phyloP scores from a whole-genome alignment of 2,113 vertebrate genomes.

The Prinia subflava region DNA sequence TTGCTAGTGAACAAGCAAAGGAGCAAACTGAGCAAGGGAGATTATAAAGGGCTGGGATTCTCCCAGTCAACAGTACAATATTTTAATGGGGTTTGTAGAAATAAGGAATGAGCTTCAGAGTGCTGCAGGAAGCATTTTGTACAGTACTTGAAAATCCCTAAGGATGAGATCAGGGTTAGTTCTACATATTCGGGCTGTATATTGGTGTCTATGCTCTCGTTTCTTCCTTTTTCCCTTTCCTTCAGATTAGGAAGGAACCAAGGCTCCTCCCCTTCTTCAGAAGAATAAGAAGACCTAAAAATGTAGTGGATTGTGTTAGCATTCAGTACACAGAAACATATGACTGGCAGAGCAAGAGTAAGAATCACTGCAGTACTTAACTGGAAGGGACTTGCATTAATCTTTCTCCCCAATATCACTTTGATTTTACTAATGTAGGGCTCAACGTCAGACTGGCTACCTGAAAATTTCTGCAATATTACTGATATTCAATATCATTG shows the following conservation, averaged over 20 bases:
- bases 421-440: not conserved
- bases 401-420: fast-evolving
- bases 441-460: not conserved
- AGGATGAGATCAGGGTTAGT: not conserved
- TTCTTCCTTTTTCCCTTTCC: not conserved
- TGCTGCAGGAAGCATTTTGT: not conserved
- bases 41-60: not conserved
- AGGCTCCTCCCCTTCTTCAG: not conserved
- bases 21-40: not conserved
- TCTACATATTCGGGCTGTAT: not conserved
- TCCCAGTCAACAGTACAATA: not conserved
- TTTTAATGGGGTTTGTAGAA: not conserved
- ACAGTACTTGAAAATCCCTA: not conserved
- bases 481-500: not conserved
- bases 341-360: not conserved
- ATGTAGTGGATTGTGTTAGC: not conserved
- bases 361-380: not conserved
- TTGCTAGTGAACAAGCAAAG: not conserved
- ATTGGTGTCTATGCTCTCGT: not conserved
- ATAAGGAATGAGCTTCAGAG: not conserved
- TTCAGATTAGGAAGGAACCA: not conserved
- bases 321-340: not conserved
- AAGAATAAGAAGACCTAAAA: not conserved
- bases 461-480: not conserved
- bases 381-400: not conserved